A percentile compares a stretch with the other conserved stretches of the same genome.
These are phyloP conservation scores for Ambastaia sidthimunki DNA, from an alignment of 2,797 vertebrate genomes.

Conservation along the genomic window DNA sequence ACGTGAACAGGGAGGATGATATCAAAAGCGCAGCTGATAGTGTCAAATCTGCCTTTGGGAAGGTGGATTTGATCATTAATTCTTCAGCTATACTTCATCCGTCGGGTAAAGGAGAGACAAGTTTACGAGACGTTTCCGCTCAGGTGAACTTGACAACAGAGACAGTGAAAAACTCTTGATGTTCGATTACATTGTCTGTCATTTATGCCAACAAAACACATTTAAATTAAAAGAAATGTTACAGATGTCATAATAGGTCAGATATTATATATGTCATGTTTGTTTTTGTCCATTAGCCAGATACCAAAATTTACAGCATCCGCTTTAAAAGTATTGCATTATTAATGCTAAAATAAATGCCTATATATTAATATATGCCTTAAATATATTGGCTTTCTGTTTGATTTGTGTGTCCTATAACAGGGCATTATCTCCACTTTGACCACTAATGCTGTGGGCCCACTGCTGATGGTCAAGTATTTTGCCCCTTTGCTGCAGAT, in stretches of 20 bases:
- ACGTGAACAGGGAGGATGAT: conserved; percentile 73
- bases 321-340: no score
- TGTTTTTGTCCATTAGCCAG: background rate
- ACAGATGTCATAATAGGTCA: background rate
- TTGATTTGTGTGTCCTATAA: background rate
- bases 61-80: conserved; percentile 76
- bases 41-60: conserved; percentile 65
- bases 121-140: conserved; percentile 74
- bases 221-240: no score
- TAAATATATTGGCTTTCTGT: background rate
- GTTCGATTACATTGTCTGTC: no score
- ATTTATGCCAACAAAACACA: no score
- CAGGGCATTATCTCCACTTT: conserved; percentile 72
- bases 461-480: conserved; percentile 76
- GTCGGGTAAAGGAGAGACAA: conserved; percentile 77
- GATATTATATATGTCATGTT: background rate
- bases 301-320: background rate
- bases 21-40: conserved; percentile 64
- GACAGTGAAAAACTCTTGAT: background rate
- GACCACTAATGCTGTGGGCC: conserved; percentile 72
- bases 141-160: conserved; percentile 60
- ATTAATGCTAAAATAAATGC: no score
- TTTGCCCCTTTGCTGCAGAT: conserved; percentile 76
- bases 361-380: no score
- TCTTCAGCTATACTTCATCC: conserved; percentile 77